phyloP scores from a whole-genome alignment of 35 echinoderm and acorn worm species.

The Amphiura filiformis region DNA sequence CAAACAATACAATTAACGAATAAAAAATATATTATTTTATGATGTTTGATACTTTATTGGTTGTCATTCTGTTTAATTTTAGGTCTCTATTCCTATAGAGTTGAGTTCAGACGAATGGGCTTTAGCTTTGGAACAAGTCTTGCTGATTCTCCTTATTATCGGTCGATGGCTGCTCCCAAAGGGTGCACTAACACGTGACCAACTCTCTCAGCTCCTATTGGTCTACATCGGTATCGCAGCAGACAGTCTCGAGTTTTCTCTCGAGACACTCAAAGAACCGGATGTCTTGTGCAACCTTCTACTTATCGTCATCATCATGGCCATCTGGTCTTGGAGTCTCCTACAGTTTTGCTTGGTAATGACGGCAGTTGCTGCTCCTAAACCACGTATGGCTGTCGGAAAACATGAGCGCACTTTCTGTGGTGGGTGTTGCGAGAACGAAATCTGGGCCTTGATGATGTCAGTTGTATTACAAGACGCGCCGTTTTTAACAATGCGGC shows the following conservation, averaged over 20 bases:
- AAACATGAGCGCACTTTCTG: slow-evolving; percentile 39
- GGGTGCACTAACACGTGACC: slow-evolving; percentile 78
- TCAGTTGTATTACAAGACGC: slow-evolving; percentile 84
- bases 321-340: slow-evolving; percentile 87
- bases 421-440: slow-evolving; percentile 66
- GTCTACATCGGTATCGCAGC: slow-evolving; percentile 98
- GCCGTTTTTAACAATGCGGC: slow-evolving; percentile 80
- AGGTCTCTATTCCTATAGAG: slow-evolving; percentile 39
- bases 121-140: slow-evolving; percentile 70
- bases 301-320: slow-evolving; percentile 71
- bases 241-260: slow-evolving; percentile 90
- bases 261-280: slow-evolving; percentile 74
- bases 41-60: neutral
- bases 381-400: slow-evolving; percentile 17
- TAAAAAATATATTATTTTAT: neutral
- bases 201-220: slow-evolving; percentile 89
- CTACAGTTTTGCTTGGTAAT: slow-evolving; percentile 87
- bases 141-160: slow-evolving; percentile 60
- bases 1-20: too few relatives aligned
- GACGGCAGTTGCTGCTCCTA: slow-evolving; percentile 61
- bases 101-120: slow-evolving; percentile 66
- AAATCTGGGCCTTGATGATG: slow-evolving; percentile 81
- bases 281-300: slow-evolving; percentile 64
- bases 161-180: slow-evolving; percentile 95
- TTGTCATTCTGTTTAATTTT: neutral